Percentiles rank a stretch among this genome's conserved stretches.
Evolutionary conservation across 2,888 invertebrate species (phyloP).

Genomic region (Prenolepis imparis): DNA sequence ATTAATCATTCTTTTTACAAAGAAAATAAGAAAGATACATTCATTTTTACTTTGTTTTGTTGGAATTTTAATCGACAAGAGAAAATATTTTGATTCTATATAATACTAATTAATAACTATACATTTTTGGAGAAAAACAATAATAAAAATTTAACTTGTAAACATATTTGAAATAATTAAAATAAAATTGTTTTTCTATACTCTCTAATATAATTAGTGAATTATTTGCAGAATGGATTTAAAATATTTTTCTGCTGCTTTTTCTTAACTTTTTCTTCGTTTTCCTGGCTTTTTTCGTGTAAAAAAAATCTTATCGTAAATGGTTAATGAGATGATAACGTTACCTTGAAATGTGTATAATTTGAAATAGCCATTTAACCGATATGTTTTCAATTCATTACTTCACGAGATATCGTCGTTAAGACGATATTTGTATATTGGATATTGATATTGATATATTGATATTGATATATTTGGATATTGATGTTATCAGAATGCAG

Average conservation of each 20-base stretch:
- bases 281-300: background rate
- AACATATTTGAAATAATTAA: background rate
- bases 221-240: too few relatives aligned
- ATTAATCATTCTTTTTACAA: background rate
- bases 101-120: conserved; percentile 7
- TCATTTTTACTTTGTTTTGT: background rate
- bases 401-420: background rate
- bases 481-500: background rate
- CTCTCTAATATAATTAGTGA: too few relatives aligned
- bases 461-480: too few relatives aligned
- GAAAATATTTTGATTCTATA: background rate
- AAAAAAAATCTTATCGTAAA: background rate
- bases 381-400: background rate
- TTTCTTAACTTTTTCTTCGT: background rate
- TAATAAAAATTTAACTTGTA: background rate
- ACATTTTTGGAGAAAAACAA: background rate
- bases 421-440: background rate
- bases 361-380: background rate
- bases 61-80: background rate
- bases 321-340: background rate
- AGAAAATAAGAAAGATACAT: background rate
- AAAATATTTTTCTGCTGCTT: background rate
- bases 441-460: background rate
- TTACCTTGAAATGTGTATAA: conserved; percentile 2
- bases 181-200: background rate